A percentile compares a stretch with the other conserved stretches of the same genome.
phyloP scores from a whole-genome alignment of 2,113 vertebrate genomes.

The Benitochromis conjunctus region DNA sequence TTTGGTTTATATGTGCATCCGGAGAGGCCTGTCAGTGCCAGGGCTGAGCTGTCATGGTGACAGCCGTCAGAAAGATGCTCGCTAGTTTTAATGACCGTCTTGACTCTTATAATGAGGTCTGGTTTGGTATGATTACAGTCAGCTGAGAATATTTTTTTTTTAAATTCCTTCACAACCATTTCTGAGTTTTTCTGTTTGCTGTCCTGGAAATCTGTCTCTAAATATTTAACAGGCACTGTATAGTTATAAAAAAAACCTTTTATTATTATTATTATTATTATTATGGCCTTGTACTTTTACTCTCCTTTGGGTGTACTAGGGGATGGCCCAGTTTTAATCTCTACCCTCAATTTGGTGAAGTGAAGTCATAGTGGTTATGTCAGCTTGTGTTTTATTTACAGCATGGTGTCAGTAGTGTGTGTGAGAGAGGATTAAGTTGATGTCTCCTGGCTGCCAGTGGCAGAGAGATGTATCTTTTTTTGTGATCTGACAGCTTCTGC shows the following conservation, averaged over 20 bases:
- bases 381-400: constrained; percentile 65
- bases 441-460: constrained; percentile 14
- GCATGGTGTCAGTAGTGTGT: constrained; percentile 40
- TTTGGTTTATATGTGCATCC: not conserved
- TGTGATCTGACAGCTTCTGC: constrained; percentile 24
- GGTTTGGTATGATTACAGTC: not conserved
- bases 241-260: not conserved
- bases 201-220: not conserved
- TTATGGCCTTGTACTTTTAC: not conserved
- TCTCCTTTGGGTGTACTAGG: not conserved
- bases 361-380: constrained; percentile 56
- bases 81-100: not conserved
- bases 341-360: constrained; percentile 27
- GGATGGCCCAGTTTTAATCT: not conserved
- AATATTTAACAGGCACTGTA: not conserved
- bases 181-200: not conserved
- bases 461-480: constrained; percentile 14
- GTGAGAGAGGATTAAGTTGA: constrained; percentile 42
- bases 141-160: not conserved
- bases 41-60: not conserved
- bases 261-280: not conserved
- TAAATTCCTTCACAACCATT: not conserved
- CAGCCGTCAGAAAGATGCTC: not conserved
- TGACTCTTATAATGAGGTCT: not conserved
- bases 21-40: constrained; percentile 11